These are phyloP conservation scores for Andrena haemorrhoa DNA, from an alignment of 2,888 invertebrate species.

Conservation along the genomic window DNA sequence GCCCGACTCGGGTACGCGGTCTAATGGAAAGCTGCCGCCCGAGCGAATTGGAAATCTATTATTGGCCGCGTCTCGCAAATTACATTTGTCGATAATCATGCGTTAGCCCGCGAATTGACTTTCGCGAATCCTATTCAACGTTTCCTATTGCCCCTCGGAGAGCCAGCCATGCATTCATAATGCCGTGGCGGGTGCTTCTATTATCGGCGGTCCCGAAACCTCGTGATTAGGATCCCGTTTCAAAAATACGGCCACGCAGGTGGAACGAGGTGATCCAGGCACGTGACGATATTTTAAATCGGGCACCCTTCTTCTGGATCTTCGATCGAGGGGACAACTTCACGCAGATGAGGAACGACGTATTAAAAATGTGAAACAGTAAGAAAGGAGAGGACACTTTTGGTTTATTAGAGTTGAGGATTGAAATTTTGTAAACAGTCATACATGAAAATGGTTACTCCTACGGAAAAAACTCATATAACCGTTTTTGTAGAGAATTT, in stretches of 20 bases:
- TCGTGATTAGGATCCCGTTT: background rate
- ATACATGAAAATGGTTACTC: too few species aligned
- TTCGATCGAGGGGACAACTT: too few species aligned
- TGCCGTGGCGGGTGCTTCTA: constrained; percentile 15
- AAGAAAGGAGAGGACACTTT: too few species aligned
- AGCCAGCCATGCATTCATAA: constrained; percentile 13
- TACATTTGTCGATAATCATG: constrained; percentile 68
- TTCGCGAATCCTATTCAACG: constrained; percentile 29
- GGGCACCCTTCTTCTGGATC: too few species aligned
- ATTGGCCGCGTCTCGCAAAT: constrained; percentile 60
- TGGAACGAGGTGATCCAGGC: too few species aligned
- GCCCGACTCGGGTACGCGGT: constrained; percentile 10
- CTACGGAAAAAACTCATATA: too few species aligned
- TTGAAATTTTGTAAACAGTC: too few species aligned
- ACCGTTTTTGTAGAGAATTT: too few species aligned
- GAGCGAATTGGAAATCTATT: constrained; percentile 64
- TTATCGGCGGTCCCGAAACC: constrained; percentile 26
- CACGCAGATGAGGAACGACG: too few species aligned
- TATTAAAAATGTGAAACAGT: too few species aligned
- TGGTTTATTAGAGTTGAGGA: too few species aligned
- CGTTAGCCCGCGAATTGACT: constrained; percentile 52
- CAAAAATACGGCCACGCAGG: background rate
- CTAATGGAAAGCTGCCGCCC: constrained; percentile 63
- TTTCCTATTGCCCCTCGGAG: constrained; percentile 49
- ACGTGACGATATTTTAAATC: too few species aligned